Evolutionary conservation across 53 echinoderm and acorn worm genomes (phyloP), one percentile per base, ranked within the genome.

Genomic region (Apostichopus leukothele): DNA sequence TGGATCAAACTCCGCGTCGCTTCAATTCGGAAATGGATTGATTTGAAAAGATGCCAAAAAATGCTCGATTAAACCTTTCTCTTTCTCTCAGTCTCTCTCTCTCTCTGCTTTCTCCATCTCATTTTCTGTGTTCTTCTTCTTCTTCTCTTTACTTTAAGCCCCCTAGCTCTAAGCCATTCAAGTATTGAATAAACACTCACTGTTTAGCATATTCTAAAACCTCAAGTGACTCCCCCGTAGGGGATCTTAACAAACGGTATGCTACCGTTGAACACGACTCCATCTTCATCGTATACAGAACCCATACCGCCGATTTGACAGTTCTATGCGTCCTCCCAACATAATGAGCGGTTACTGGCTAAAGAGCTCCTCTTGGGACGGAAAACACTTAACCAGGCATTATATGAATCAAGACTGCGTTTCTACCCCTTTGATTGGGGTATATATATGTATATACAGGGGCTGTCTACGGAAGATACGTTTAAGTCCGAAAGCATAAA

Each of bases 181-280:
- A 55, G 54, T 81, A 55, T 81, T 55, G 59, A 59, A 81, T 59
- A 81, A 81, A 22, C 55, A 81, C 81, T 81, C 20, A 9, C 6
- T 81, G 81, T 59, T 81, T 59, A 81, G 60, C 52, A 81, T 81
- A 81, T 81, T 81, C 81, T 81, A n/a, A 11, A 52, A 81, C 54
- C 81, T 53, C 19, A 21, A 81, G 57, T 81, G 81, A 81, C 81
- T 81, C 59, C 22, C 19, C 81, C 81, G 60, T 22, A 55, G 81
- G 81, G 81, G 53, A 55, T 81, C 19, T 5, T 8, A 81, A 53
- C n/a, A 55, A 81, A 54, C 59, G 55, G 55, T 81, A 22, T 81
- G 16, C 81, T 81, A 22, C 50, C 25, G 50, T 12, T 26, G 16
- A 57, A 10, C 9, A 51, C 6, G 50, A 18, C 39, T 22, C 77